Base-by-base conservation (phyloP, 2,888 invertebrate genomes). In the Pheosia gnoma region DNA sequence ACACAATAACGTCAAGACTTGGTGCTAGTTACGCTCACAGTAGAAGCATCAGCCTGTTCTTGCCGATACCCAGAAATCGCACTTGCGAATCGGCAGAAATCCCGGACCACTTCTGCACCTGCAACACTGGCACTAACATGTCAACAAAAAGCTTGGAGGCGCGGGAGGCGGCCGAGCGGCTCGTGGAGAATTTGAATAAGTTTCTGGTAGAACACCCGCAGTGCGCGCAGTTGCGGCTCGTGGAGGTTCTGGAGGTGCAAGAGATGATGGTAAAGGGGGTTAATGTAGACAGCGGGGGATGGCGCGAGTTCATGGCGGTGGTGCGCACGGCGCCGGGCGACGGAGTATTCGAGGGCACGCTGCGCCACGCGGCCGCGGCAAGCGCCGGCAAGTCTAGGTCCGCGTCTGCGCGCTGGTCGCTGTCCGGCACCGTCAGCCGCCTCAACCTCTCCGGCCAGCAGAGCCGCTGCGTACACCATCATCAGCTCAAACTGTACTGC, bases 91-190 rank as follows among this genome's bases (percentile, higher is more conserved):
- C 94, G 65, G 98, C 98, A 0, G 95, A 94, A 1, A 97, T 99
- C 63, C 95, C 96, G 0, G 95, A 96, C 39, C 97, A 98, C 83
- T 98, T 97, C 96, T 98, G 98, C 85, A 97, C 97, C 37, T 98
- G 98, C 73, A 96, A 97, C 79, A 94, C 94, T 63, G 95, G 95
- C 59, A 89, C 88, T 58, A 94, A 95, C 69, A 80, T 97, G 25
- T 81, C 94, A 0, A 87, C 89, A 0, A 91, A 94, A 43, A 94
- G 95, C 70, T 74, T 85, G 0, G 82, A 88, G 8, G 96, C 96
- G 0, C 82, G 88, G 6, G 90, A 95, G 52, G 95, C 95, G 0
- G 96, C 96, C 0, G 80, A 89, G 0, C 94, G 94, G 70, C 87
- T 97, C 39, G 94, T 98, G 0, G 82, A 88, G 6, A 89, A 95